Evolutionary conservation across 2,797 vertebrate genomes (phyloP), one percentile per base, ranked within the genome.

Genomic region (Typhlichthys subterraneus): DNA sequence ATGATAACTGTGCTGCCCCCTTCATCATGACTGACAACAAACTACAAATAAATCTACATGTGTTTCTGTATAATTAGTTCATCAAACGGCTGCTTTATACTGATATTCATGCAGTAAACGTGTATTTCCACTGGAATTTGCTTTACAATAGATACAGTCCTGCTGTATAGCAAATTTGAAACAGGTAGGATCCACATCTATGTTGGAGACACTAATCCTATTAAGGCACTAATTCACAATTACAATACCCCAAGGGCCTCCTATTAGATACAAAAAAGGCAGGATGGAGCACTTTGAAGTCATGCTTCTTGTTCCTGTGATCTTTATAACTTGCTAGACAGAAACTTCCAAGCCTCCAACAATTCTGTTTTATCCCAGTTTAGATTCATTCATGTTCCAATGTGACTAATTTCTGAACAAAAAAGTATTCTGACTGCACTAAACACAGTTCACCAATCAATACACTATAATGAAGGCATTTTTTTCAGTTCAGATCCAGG

Each of bases 401-500:
- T 9, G 38, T 42, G 38, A 42, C 7, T 9, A 9, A 42, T 42
- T 42, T 42, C 38, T 42, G 38, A 42, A 42, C 38, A 42, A 42
- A 42, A 42, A 7, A 42, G 2, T 8, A 7, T 42, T 9, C 38
- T 42, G 38, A 42, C 38, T 42, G 38, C 38, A 42, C 10, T 10
- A 7, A 42, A 9, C 38, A 38, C 0, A 58, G 74, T 75, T 53
- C 59, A 31, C 47, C 33, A 81, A 87, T 88, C 86, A 81, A 88
- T 87, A 85, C 65, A 73, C 69, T 60, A 80, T 87, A 85, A 77
- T 59, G 72, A 79, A 83, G 58, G 80, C 77, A 86, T 85, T 78
- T 79, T 70, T 73, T 84, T 85, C 79, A 88, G 88, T 89, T 88
- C 65, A 56, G 62, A 75, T 74, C 62, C 58, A 71, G 84, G 80